Evolutionary conservation across 2,113 vertebrate genomes (phyloP).

Genomic region (Etheostoma cragini): DNA sequence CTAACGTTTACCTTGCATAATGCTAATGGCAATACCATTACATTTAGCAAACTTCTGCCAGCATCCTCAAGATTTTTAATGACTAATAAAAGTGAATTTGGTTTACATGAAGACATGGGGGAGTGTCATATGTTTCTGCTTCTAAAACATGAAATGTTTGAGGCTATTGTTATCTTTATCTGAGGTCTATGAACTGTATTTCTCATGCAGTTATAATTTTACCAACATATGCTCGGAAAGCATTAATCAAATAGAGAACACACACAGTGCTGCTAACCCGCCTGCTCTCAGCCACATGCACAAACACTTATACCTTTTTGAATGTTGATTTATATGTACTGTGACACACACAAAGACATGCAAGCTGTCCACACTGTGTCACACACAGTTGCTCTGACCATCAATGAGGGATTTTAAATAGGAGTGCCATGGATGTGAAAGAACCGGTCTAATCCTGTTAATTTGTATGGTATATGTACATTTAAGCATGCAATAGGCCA

Average conservation of each 20-base stretch:
- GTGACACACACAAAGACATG: neutral
- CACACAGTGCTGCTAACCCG: conserved; percentile 43
- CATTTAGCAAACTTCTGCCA: neutral
- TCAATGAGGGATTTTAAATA: conserved; percentile 4
- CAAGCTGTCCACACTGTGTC: conserved; percentile 24
- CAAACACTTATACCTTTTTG: conserved; percentile 18
- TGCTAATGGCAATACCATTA: neutral
- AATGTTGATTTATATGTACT: conserved; percentile 4
- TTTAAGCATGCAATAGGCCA: neutral
- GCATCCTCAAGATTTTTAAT: neutral
- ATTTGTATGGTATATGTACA: neutral
- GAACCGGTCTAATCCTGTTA: neutral
- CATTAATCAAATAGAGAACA: conserved; percentile 47
- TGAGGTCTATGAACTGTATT: conserved; percentile 4
- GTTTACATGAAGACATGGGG: no score
- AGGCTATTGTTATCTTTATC: neutral
- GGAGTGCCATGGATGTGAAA: neutral
- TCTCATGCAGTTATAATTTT: neutral
- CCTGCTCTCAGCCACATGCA: conserved; percentile 5
- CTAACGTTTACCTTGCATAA: neutral
- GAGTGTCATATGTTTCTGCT: neutral
- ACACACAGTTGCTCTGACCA: conserved; percentile 41
- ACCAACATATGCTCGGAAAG: conserved; percentile 31
- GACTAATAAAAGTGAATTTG: neutral
- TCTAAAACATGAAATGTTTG: neutral